Percentiles rank a stretch among this genome's conserved stretches.
phyloP scores from a whole-genome alignment of 2,797 vertebrate species.

The Cirrhinus mrigala region DNA sequence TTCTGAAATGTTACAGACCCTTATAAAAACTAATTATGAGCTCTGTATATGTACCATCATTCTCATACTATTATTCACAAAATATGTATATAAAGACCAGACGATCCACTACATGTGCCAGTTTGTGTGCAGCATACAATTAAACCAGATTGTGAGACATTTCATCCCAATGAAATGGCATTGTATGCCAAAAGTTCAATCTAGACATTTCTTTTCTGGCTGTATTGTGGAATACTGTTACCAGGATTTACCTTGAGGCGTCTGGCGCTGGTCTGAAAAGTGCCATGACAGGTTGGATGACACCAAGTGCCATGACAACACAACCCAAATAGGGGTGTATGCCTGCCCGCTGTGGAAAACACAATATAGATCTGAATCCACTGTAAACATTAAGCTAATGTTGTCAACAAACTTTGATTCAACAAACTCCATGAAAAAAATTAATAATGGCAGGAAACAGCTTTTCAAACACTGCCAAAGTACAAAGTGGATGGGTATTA shows the following conservation, averaged over 20 bases:
- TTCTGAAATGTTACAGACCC: not conserved
- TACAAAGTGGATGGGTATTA: slow-evolving; percentile 16
- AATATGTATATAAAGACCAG: not conserved
- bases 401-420: not conserved
- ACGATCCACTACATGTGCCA: not conserved
- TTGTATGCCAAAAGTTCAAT: not conserved
- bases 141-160: not conserved
- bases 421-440: slow-evolving; percentile 3
- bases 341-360: slow-evolving; percentile 80
- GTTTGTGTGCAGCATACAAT: not conserved
- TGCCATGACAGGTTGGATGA: slow-evolving; percentile 84
- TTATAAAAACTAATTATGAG: not conserved
- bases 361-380: slow-evolving; percentile 10
- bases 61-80: not conserved
- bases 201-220: not conserved
- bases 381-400: not conserved
- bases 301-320: slow-evolving; percentile 76
- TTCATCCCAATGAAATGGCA: not conserved
- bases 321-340: slow-evolving; percentile 87
- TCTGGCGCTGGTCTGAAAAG: slow-evolving; percentile 80
- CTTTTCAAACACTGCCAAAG: not conserved
- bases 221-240: not conserved
- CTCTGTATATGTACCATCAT: not conserved
- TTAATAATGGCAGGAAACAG: not conserved
- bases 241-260: slow-evolving; percentile 78